Base-by-base conservation (phyloP, 2,113 vertebrate species). In the Emydura subglobosa region DNA sequence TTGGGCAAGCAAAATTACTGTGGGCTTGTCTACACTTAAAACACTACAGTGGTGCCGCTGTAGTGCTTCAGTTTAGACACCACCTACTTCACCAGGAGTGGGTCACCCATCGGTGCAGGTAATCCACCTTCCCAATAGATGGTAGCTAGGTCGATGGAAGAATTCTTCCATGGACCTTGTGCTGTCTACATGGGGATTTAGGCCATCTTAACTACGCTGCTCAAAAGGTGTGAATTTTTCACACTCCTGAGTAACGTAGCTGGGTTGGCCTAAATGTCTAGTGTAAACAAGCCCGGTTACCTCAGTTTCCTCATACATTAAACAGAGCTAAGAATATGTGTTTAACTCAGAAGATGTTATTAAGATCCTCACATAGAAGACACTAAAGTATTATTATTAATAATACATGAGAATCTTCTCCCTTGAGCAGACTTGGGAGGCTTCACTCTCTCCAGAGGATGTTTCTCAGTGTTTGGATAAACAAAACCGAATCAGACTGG, bases 401-500 rank as follows among this genome's bases (percentile, higher is more conserved):
- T 68, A 90, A 95, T 91, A 84, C 53, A 95, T 82, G 57, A 90
- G 59, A 85, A 91, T 86, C 3, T 84, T 22, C 94, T 93, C 90
- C 51, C 72, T 84, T 72, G 47, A 78, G 90, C 72, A 83, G 57
- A 85, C 87, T 88, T 92, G 1, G 3, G 59, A 86, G 89, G 85
- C 83, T 76, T 82, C 91, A 78, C 44, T 86, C 50, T 89, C 83
- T 91, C 57, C 16, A 83, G 82, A 95, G 84, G 90, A 94, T 95
- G 89, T 74, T 92, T 96, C 94, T 79, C 79, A 79, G 83, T 88
- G 95, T 95, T 96, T 74, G 79, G 83, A 96, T 95, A 93, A 92
- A 85, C 93, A 96, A 96, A 97, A 92, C 96, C 95, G n/a, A 72
- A 86, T 78, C 92, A 96, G 94, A 97, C 96, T 96, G 94, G 95